Evolutionary conservation across 2,113 vertebrate genomes (phyloP), one percentile per base, ranked within the genome.

Genomic region (Coracopsis vasa): DNA sequence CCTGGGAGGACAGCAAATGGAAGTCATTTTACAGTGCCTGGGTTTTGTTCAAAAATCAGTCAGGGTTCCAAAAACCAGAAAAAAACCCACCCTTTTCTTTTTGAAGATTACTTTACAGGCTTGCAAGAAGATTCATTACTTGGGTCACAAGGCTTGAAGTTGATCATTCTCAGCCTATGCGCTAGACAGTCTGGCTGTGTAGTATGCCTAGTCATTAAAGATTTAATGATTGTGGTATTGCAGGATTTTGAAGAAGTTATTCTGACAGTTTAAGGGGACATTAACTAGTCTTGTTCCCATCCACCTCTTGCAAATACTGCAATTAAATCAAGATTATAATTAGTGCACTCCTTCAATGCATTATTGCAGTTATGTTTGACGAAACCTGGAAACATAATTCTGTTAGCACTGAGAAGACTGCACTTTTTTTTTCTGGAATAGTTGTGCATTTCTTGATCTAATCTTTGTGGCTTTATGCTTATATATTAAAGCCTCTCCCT

Each of bases 111-210:
- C 69, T 85, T 93, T 80, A 88, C 62, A 92, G 88, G n/a, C 88
- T 93, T 87, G 77, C 3, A 58, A 86, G 86, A 89, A 92, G 83
- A 91, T 94, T 92, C 91, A 93, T 94, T 86, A 84, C 44, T 86
- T 50, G 88, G 75, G 94, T 97, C 95, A 94, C 83, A 87, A 66
- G 88, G 62, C 86, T 94, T 89, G 71, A 85, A 88, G 91, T 3
- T 92, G 95, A 79, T 94, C 88, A 79, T 86, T 92, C 75, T 92
- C 90, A 93, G 94, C 50, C 83, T 84, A 33, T 92, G 88, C 56
- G 92, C 91, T 86, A 96, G 95, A 96, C 92, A 91, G 86, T 87
- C 86, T 93, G 95, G 86, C 83, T 37, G 56, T 84, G 82, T 14
- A 86, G 35, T 16, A 39, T 0, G 42, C 73, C 72, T 61, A 69